phyloP scores from a whole-genome alignment of 2,797 vertebrate species.

The Otolemur crassicaudatus region DNA sequence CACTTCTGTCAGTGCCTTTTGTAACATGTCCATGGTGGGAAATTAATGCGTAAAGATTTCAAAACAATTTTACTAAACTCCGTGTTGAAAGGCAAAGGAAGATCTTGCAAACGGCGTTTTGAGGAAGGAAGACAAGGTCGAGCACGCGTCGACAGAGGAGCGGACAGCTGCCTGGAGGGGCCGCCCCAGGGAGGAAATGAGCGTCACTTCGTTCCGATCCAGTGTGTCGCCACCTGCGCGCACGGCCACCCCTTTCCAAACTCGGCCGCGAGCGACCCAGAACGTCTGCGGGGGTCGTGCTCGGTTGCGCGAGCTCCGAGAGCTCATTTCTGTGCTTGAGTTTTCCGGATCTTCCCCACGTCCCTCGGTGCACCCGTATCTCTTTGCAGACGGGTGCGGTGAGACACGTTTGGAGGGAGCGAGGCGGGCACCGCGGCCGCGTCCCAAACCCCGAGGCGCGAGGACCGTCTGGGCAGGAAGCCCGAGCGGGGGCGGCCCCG shows the following conservation, averaged over 20 bases:
- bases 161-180: not conserved
- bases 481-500: not conserved
- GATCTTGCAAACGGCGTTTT: not conserved
- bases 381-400: not conserved
- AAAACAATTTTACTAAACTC: slow-evolving; percentile 39
- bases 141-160: not conserved
- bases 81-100: slow-evolving; percentile 32
- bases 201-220: not conserved
- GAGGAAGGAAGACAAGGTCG: slow-evolving; percentile 27
- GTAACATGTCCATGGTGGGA: not conserved
- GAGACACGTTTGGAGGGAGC: not conserved
- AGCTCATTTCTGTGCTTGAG: no score
- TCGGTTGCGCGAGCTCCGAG: no score
- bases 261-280: no score
- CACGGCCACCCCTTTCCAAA: no score
- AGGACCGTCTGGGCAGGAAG: rapidly evolving
- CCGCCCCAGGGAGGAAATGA: not conserved
- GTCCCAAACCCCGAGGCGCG: not conserved
- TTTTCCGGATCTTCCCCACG: not conserved
- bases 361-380: not conserved
- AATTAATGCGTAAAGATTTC: not conserved
- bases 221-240: not conserved
- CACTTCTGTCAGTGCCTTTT: not conserved
- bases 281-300: no score
- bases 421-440: not conserved